These are phyloP conservation scores for Archocentrus centrarchus DNA, from an alignment of 2,113 vertebrate species.

Conservation along the genomic window DNA sequence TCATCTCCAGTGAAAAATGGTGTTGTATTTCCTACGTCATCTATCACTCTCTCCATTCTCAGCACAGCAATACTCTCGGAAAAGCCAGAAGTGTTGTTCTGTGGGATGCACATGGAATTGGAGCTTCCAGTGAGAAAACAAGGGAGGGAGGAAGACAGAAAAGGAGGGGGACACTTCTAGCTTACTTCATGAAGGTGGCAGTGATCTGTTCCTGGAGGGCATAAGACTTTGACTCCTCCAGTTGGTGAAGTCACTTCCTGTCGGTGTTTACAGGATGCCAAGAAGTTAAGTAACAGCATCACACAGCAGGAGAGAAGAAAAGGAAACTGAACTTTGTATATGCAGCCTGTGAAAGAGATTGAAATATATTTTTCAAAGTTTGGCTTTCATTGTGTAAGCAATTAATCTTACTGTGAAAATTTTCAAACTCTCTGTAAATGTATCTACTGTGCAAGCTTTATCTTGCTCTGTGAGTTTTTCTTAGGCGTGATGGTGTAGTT, in stretches of 20 bases:
- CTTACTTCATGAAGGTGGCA: conserved; percentile 60
- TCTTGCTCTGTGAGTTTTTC: conserved; percentile 44
- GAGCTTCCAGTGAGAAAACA: conserved; percentile 48
- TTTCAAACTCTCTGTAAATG: conserved; percentile 24
- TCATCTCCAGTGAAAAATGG: conserved; percentile 42
- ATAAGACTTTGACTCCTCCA: conserved; percentile 54
- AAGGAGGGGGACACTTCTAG: conserved; percentile 32
- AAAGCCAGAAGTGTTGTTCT: conserved; percentile 39
- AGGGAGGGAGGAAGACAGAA: conserved; percentile 21
- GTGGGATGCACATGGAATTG: conserved; percentile 43
- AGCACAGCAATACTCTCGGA: conserved; percentile 31
- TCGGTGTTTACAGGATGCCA: conserved; percentile 54
- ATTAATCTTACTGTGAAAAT: conserved; percentile 16
- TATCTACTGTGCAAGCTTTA: conserved; percentile 55
- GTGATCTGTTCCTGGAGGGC: conserved; percentile 65
- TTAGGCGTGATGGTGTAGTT: conserved; percentile 19
- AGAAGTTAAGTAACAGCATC: conserved; percentile 43
- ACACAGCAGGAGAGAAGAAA: conserved; percentile 32
- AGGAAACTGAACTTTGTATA: conserved; percentile 19
- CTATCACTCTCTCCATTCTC: conserved; percentile 30
- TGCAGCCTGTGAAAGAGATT: conserved; percentile 10
- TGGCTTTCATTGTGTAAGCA: not conserved
- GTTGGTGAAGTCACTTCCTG: conserved; percentile 76
- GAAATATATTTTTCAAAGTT: conserved; percentile 20
- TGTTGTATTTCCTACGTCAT: conserved; percentile 54